A percentile compares a stretch with the other conserved stretches of the same genome.
Evolutionary conservation across 2,888 invertebrate genomes (phyloP).

Genomic region (Argyra leucocephala): DNA sequence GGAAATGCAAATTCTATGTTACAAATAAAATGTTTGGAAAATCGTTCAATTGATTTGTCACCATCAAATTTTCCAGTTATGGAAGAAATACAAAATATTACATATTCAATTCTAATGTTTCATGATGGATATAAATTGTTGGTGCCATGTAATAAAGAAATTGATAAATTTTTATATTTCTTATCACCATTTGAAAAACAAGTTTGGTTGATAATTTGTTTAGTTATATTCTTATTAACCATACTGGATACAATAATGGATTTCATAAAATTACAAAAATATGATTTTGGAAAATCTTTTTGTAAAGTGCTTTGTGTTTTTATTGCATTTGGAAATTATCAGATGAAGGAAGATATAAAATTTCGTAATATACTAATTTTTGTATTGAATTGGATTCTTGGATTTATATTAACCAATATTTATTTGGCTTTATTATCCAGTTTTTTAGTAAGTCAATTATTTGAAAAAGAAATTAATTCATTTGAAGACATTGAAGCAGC

Average conservation of each 20-base stretch:
- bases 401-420: slow-evolving; percentile 8
- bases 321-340: not conserved
- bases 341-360: not conserved
- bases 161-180: slow-evolving; percentile 2
- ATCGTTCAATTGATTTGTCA: not conserved
- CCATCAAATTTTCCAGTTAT: not conserved
- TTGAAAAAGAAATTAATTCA: slow-evolving; percentile 2
- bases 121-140: not conserved
- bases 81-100: not conserved
- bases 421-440: slow-evolving; percentile 8
- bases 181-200: not conserved
- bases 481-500: not conserved
- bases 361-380: not conserved
- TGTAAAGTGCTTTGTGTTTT: not conserved
- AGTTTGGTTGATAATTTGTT: not conserved
- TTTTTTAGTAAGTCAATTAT: not conserved
- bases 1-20: not conserved
- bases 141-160: slow-evolving; percentile 1
- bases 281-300: not conserved
- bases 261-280: not conserved
- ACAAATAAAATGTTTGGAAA: not conserved
- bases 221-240: not conserved
- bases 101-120: not conserved
- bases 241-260: not conserved
- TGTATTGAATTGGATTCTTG: not conserved